Evolutionary conservation across 2,888 invertebrate species (phyloP), one percentile per base, ranked within the genome.

Genomic region (Magallana nippona): DNA sequence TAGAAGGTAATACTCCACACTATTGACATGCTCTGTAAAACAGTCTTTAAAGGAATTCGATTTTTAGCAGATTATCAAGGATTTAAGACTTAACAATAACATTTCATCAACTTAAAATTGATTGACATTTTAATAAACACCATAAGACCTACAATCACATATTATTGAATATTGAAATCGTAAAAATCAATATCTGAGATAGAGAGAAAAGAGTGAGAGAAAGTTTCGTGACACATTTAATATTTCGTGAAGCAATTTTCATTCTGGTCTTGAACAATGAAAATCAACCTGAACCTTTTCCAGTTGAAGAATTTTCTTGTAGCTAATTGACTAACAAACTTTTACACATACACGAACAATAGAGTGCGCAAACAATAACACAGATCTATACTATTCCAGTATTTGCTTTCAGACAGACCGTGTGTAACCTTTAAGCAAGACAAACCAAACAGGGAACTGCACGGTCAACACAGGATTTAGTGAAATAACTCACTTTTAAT

Each of bases 81-180:
- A 15, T 13, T 27, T 71, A 71, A 71, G 15, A 71, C 71, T 32
- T 71, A 27, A 15, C 11, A 71, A 71, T 71, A 71, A 71, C 71
- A 71, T 71, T 71, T 22, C 15, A 27, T 22, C 22, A 71, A 71
- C 32, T 71, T 22, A 71, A 22, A 22, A 13, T 22, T 22, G 22
- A 22, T 71, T 27, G 71, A 22, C 11, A 22, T 71, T 22, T 22
- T 15, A 15, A 22, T 71, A 71, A 71, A 71, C 32, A 32, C 1
- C 32, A 27, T 71, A 27, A 71, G 27, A 22, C 15, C 27, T 71
- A 27, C 32, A 13, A 27, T 27, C 11, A 15, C 32, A 5, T 71
- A n/a, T 71, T 32, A 71, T 71, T 71, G 27, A 27, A 27, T 22
- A 71, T 15, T 71, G 15, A 32, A 1, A 63, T 63, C 32, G 27